Conservation (phyloP, 2,888 invertebrate genomes). For the Oscheius sp. region DNA sequence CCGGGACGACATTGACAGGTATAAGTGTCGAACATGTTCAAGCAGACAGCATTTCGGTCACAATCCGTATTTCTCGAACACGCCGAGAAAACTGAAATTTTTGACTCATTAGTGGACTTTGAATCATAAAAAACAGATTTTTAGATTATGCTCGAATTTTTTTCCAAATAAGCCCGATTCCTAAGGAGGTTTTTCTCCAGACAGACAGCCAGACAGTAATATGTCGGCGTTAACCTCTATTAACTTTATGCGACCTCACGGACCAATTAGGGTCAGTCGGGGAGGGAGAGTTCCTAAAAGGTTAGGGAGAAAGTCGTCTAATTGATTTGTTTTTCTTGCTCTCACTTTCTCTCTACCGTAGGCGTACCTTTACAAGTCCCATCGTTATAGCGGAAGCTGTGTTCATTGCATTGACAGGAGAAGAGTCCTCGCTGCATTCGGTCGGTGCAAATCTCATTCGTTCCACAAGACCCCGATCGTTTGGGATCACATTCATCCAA, state of each 20-base stretch:
- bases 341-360: too few relatives aligned
- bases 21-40: slow-evolving; percentile 67
- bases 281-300: not conserved
- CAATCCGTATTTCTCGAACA: slow-evolving; percentile 59
- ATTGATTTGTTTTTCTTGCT: too few relatives aligned
- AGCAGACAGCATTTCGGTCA: slow-evolving; percentile 66
- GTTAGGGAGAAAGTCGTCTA: too few relatives aligned
- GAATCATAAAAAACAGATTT: not conserved
- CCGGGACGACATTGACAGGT: slow-evolving; percentile 68
- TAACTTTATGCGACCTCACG: not conserved
- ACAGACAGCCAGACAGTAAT: not conserved
- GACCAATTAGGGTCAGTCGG: not conserved
- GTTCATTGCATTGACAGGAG: slow-evolving; percentile 64
- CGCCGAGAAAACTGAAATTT: slow-evolving; percentile 56
- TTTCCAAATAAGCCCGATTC: too few relatives aligned
- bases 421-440: slow-evolving; percentile 45
- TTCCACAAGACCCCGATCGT: slow-evolving; percentile 42
- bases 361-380: slow-evolving; percentile 63
- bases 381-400: slow-evolving; percentile 64
- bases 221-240: too few relatives aligned
- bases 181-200: not conserved
- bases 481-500: slow-evolving; percentile 55
- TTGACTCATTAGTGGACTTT: not conserved
- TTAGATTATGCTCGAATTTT: too few relatives aligned
- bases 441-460: slow-evolving; percentile 63